A percentile compares a stretch with the other conserved stretches of the same genome.
Conservation (phyloP, 2,113 vertebrate species). For the Anser cygnoides region DNA sequence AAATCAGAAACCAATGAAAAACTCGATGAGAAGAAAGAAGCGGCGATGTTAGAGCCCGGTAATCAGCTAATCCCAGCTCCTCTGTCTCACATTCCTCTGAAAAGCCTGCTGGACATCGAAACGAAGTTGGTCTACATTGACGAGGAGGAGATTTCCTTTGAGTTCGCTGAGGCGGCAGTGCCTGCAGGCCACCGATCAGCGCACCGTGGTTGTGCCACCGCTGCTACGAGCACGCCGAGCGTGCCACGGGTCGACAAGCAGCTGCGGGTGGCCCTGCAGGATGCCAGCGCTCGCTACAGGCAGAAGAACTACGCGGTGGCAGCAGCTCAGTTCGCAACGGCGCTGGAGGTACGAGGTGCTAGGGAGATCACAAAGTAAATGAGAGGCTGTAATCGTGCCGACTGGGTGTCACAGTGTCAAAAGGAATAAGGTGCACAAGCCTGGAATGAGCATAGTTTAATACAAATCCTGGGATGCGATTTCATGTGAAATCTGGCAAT, state of each 20-base stretch:
- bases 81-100: conserved; percentile 53
- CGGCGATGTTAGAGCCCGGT: neutral
- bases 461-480: neutral
- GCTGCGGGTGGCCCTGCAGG: conserved; percentile 70
- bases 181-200: neutral
- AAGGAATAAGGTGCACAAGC: neutral
- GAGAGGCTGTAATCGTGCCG: neutral
- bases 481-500: neutral
- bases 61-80: neutral
- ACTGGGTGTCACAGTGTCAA: neutral
- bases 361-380: neutral
- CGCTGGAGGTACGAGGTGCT: conserved; percentile 70
- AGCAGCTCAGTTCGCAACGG: conserved; percentile 62
- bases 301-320: conserved; percentile 74
- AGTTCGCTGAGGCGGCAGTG: conserved; percentile 33
- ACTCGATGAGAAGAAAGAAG: conserved; percentile 11
- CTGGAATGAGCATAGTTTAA: neutral
- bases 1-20: conserved; percentile 49
- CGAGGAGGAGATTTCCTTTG: conserved; percentile 71
- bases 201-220: neutral
- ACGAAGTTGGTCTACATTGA: conserved; percentile 70
- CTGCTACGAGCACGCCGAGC: conserved; percentile 24
- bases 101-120: conserved; percentile 73
- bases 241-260: conserved; percentile 68
- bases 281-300: conserved; percentile 73